phyloP scores from a whole-genome alignment of 1,140 invertebrate genomes.

The Sweltsa coloradensis region DNA sequence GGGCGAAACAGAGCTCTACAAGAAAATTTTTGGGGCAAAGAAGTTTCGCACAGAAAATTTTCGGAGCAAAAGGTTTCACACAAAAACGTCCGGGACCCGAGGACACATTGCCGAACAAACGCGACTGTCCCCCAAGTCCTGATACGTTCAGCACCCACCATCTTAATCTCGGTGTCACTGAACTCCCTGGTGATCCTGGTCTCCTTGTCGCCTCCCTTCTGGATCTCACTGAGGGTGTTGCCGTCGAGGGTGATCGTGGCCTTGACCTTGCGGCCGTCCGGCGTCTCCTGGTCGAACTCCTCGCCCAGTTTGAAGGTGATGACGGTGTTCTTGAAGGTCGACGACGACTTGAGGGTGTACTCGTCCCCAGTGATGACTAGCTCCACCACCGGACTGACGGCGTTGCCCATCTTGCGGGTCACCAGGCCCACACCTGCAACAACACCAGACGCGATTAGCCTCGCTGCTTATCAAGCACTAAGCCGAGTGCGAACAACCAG shows the following conservation, averaged over 20 bases:
- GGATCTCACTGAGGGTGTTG: constrained; percentile 55
- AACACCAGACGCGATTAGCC: too few relatives aligned
- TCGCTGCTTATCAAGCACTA: too few relatives aligned
- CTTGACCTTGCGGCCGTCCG: constrained; percentile 74
- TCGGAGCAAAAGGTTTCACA: too few relatives aligned
- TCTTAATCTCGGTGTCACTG: constrained; percentile 29
- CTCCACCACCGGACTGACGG: constrained; percentile 60
- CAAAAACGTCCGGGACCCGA: too few relatives aligned
- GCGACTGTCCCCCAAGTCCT: too few relatives aligned
- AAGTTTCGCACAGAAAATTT: too few relatives aligned
- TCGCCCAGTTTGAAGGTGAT: constrained; percentile 66
- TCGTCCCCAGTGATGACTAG: constrained; percentile 50
- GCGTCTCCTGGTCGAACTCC: constrained; percentile 76
- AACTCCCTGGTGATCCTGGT: constrained; percentile 50
- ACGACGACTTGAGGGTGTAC: constrained; percentile 62
- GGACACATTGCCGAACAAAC: too few relatives aligned
- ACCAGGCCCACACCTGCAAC: constrained; percentile 62
- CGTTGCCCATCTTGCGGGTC: constrained; percentile 58
- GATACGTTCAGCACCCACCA: too few relatives aligned
- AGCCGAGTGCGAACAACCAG: too few relatives aligned
- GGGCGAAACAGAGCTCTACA: too few relatives aligned
- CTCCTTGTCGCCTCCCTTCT: constrained; percentile 46
- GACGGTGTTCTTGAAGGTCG: constrained; percentile 71
- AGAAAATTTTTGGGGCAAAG: too few relatives aligned
- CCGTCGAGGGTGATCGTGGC: constrained; percentile 45